Conservation (phyloP, 2,113 vertebrate species). For the Paedocypris sp. region DNA sequence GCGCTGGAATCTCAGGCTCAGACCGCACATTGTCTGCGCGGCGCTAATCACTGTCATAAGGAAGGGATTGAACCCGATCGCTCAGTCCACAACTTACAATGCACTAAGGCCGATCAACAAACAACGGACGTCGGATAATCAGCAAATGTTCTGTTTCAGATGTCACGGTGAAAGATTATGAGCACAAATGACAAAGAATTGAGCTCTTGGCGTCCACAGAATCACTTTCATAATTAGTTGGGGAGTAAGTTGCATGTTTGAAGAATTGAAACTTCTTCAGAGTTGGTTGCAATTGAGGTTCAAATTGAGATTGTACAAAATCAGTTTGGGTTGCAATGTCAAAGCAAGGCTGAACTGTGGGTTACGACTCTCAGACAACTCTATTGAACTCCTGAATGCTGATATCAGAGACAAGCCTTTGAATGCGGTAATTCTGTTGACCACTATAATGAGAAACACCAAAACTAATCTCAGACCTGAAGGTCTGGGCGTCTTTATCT, state of each 20-base stretch:
- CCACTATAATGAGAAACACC: too few species aligned
- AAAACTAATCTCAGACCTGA: neutral
- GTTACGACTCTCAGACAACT: neutral
- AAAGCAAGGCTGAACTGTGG: neutral
- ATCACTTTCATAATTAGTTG: too few species aligned
- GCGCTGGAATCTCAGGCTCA: slow-evolving; percentile 67
- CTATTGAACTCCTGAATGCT: neutral
- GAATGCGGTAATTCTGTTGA: too few species aligned
- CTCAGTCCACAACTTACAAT: slow-evolving; percentile 55
- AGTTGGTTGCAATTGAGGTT: too few species aligned
- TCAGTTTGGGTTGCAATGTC: neutral
- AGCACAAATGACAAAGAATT: too few species aligned
- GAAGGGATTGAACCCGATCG: slow-evolving; percentile 74
- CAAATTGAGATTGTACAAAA: neutral
- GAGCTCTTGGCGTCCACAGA: too few species aligned
- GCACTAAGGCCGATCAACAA: slow-evolving; percentile 21
- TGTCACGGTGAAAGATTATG: too few species aligned
- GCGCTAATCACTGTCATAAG: slow-evolving; percentile 91
- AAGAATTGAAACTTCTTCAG: too few species aligned
- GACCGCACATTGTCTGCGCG: slow-evolving; percentile 68
- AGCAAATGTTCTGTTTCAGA: too few species aligned
- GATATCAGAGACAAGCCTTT: neutral
- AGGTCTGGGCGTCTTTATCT: neutral
- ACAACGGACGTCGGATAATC: neutral
- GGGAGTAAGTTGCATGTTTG: too few species aligned